A percentile compares a stretch with the other conserved stretches of the same genome.
These are phyloP conservation scores for Poicephalus gulielmi DNA, from an alignment of 2,113 vertebrate genomes.

Conservation along the genomic window DNA sequence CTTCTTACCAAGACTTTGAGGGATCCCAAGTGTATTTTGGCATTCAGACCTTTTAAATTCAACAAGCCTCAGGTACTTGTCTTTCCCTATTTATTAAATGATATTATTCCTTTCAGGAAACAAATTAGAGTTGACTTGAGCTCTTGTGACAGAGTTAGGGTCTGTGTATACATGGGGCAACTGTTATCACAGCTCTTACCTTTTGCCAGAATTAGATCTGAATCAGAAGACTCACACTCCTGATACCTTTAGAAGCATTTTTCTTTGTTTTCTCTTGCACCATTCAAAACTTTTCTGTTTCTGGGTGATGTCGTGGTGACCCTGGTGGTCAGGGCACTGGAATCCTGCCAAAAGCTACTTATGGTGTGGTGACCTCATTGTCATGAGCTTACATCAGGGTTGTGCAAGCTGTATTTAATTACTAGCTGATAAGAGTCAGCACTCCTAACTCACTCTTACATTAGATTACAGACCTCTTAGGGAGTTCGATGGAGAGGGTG, in stretches of 20 bases:
- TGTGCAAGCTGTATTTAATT: background rate
- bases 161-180: rapidly evolving
- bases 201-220: background rate
- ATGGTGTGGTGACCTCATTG: background rate
- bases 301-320: background rate
- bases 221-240: background rate
- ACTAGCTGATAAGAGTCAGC: background rate
- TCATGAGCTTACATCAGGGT: background rate
- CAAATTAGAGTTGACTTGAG: background rate
- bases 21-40: background rate
- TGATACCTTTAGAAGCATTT: background rate
- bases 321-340: background rate
- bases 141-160: background rate
- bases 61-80: background rate
- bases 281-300: background rate
- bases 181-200: background rate
- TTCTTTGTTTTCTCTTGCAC: background rate
- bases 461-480: background rate
- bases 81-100: background rate
- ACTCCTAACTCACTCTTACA: background rate
- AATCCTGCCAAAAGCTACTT: background rate
- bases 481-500: background rate
- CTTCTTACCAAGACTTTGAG: background rate
- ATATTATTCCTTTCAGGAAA: background rate
- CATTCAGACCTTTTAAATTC: background rate